Conservation (phyloP, 2,888 invertebrate species). For the Dynastes grantii region DNA sequence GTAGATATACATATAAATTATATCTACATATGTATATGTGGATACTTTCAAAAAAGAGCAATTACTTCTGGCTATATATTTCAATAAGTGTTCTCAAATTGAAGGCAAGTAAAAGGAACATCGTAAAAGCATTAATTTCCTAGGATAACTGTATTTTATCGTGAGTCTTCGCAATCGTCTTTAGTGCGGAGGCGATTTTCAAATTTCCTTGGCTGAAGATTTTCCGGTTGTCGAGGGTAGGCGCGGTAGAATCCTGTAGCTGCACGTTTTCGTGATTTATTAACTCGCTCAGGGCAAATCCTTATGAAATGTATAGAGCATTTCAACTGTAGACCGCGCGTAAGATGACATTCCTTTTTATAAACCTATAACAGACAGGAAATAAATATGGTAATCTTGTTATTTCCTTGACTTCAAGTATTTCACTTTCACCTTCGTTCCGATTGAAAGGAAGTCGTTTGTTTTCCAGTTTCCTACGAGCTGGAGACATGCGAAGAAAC, state of each 20-base stretch:
- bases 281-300: slow-evolving; percentile 51
- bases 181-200: slow-evolving; percentile 30
- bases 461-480: slow-evolving; percentile 3
- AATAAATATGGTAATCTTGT: slow-evolving; percentile 48
- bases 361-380: slow-evolving; percentile 50
- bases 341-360: slow-evolving; percentile 48
- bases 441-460: slow-evolving; percentile 27
- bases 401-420: slow-evolving; percentile 32
- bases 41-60: no score
- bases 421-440: slow-evolving; percentile 31
- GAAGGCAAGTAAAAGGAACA: no score
- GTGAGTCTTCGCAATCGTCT: slow-evolving; percentile 30
- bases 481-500: neutral
- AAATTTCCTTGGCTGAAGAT: slow-evolving; percentile 47
- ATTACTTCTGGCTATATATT: no score
- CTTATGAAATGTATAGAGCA: slow-evolving; percentile 50
- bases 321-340: slow-evolving; percentile 42
- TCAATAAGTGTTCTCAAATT: no score
- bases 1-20: no score
- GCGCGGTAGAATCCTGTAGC: slow-evolving; percentile 20
- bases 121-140: slow-evolving; percentile 18
- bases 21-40: no score
- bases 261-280: slow-evolving; percentile 52
- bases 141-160: slow-evolving; percentile 21
- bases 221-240: slow-evolving; percentile 34